Base-by-base conservation (phyloP, 2,888 invertebrate genomes). In the Melinaea marsaeus region DNA sequence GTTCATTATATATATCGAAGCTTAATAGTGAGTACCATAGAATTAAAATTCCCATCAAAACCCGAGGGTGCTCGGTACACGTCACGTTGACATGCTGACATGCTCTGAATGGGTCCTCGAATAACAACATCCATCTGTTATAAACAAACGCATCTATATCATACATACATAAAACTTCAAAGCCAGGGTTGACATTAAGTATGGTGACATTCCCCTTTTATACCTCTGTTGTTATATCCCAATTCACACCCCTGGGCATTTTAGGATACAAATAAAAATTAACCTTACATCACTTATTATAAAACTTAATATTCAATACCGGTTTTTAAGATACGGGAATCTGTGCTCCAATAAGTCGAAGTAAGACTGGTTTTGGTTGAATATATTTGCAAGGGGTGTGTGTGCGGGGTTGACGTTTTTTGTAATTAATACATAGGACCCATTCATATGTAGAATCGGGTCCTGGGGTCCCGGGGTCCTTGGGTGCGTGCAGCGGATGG, bases 361-460 rank as follows among this genome's bases (percentile, higher is more conserved):
- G 55, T 78, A 78, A 66, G 67, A 79, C 75, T 66, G 48, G 67
- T 61, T 66, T 77, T 80, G 9, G 33, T 42, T 3, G 71, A 62
- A 2, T 11, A 37, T 69, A 70, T 77, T 81, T 78, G 74, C 75
- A 75, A 84, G 80, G 86, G 85, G 85, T 83, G 81, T 81, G 75
- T 74, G 80, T 81, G 69, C 77, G 82, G 84, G 82, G 81, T 74
- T 81, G 83, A 76, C 85, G 85, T 74, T 76, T 84, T 86, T 86
- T 87, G 88, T 88, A 89, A 90, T 87, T 86, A 87, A 88, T 88
- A 90, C 82, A 84, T 85, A 80, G 80, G 80, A 81, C 85, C 82
- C 79, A 88, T 88, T 88, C 86, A 88, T 85, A 88, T 79, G 82
- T 79, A 83, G 79, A 86, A 87, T 88, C 84, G 83, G 77, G 77